Percentiles rank a stretch among this genome's conserved stretches.
phyloP scores from a whole-genome alignment of 2,888 invertebrate genomes.

The Pseudococcus longispinus region DNA sequence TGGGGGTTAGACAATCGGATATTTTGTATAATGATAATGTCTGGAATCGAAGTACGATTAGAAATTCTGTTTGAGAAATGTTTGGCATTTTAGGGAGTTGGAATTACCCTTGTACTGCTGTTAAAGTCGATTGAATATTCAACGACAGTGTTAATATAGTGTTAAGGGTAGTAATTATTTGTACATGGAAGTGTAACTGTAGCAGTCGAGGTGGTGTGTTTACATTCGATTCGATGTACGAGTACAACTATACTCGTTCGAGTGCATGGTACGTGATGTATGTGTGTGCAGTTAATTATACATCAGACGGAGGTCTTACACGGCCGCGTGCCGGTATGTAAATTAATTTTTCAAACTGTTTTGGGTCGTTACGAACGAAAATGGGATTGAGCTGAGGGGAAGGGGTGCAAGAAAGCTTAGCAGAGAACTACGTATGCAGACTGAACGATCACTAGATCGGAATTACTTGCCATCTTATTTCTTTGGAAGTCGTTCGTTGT shows the following conservation, averaged over 20 bases:
- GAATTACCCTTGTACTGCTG: neutral
- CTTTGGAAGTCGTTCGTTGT: too few species aligned
- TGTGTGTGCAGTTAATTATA: neutral
- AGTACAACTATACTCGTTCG: neutral
- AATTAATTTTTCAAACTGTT: slow-evolving; percentile 26
- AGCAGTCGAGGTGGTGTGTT: neutral
- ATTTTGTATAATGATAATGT: too few species aligned
- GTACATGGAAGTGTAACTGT: neutral
- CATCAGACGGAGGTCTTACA: neutral
- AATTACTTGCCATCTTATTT: neutral
- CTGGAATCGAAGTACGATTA: neutral
- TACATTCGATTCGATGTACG: neutral
- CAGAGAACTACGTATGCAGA: neutral
- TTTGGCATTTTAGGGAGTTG: neutral
- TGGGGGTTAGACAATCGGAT: too few species aligned
- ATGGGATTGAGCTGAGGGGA: neutral
- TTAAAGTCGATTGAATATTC: neutral
- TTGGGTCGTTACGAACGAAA: neutral
- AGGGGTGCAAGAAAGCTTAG: neutral
- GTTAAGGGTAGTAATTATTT: neutral
- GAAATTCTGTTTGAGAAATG: neutral
- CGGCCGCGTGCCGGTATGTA: neutral
- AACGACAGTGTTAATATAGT: neutral
- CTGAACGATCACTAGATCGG: neutral
- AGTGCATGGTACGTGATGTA: neutral